Conservation (phyloP, 2,888 invertebrate species). For the Idaea aversata region DNA sequence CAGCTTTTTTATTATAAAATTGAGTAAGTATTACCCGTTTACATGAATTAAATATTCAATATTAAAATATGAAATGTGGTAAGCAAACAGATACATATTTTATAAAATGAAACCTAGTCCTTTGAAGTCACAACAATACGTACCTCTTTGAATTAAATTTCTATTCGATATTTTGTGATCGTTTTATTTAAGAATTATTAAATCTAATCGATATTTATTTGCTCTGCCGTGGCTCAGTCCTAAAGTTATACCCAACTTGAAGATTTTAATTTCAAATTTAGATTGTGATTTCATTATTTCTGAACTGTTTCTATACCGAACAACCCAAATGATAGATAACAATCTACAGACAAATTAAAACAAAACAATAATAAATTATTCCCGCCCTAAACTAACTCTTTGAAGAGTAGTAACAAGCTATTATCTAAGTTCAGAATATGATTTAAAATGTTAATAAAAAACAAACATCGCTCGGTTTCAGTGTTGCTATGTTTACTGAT, state of each 20-base stretch:
- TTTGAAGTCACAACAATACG: not conserved
- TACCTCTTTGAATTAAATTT: not conserved
- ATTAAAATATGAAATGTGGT: not conserved
- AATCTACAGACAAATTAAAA: not conserved
- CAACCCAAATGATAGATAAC: not conserved
- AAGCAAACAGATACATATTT: not conserved
- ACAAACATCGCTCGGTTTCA: conserved; percentile 40
- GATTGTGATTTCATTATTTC: not conserved
- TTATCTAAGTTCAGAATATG: conserved; percentile 15
- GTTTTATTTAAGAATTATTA: not conserved
- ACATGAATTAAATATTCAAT: not conserved
- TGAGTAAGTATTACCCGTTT: not conserved
- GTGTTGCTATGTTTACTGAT: conserved; percentile 52
- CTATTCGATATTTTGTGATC: not conserved
- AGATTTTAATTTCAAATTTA: too few species aligned
- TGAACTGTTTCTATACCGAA: not conserved
- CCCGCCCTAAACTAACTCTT: not conserved
- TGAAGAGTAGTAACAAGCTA: not conserved
- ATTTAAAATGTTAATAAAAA: conserved; percentile 43
- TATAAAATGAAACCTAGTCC: not conserved
- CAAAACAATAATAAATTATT: not conserved
- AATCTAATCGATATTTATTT: not conserved
- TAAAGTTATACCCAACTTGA: not conserved
- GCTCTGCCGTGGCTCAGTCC: not conserved
- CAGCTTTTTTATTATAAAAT: too few species aligned